Evolutionary conservation across 2,797 vertebrate species (phyloP).

Genomic region (Crenichthys baileyi): DNA sequence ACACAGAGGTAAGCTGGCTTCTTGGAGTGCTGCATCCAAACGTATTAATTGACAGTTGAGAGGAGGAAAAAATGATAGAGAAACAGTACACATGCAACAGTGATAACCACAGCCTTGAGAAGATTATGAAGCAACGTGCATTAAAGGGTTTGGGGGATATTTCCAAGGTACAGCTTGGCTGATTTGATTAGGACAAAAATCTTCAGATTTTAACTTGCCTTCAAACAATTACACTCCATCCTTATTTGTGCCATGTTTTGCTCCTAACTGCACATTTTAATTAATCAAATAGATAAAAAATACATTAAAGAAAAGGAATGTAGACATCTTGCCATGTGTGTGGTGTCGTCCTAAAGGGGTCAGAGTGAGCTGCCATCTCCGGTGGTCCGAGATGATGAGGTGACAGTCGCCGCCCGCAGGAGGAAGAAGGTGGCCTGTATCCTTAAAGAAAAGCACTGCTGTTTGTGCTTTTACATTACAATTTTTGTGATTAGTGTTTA

Average conservation of each 20-base stretch:
- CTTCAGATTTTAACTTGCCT: too few species aligned
- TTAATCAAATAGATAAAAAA: background rate
- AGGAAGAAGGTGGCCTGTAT: slow-evolving; percentile 92
- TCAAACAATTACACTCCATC: background rate
- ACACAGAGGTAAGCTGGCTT: background rate
- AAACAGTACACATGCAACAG: too few species aligned
- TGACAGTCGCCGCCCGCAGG: slow-evolving; percentile 84
- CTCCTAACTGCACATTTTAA: background rate
- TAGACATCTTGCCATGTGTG: background rate
- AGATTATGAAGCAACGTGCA: too few species aligned
- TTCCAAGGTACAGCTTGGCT: too few species aligned
- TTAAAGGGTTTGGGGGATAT: too few species aligned
- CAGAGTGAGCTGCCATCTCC: slow-evolving; percentile 81
- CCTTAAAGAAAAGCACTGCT: slow-evolving; percentile 64
- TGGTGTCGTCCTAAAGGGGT: slow-evolving; percentile 64
- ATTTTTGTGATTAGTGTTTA: background rate
- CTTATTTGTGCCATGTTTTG: background rate
- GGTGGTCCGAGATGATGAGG: slow-evolving; percentile 83
- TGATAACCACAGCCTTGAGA: too few species aligned
- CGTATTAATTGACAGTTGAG: background rate
- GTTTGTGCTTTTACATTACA: background rate
- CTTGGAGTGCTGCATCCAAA: background rate
- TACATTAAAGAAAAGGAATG: too few species aligned
- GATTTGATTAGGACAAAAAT: too few species aligned
- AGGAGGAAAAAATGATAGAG: background rate